Base-by-base conservation (phyloP, 1,140 invertebrate species). In the Carposina sasakii region DNA sequence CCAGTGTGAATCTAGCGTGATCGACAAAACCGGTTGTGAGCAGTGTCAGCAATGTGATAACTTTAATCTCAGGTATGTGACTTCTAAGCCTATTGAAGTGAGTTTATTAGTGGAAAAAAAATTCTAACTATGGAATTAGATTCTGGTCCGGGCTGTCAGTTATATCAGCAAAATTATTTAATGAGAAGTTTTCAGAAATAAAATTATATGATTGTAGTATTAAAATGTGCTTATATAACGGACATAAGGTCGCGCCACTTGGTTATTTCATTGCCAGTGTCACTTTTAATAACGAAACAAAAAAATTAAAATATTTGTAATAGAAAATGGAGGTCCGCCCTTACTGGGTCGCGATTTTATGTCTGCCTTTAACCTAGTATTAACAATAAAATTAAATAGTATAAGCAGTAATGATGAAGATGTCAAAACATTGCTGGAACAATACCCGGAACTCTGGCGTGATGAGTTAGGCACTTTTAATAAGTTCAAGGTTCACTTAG, bases 271-370 rank as follows among this genome's bases (percentile, higher is more conserved):
- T 21, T 30, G 30, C 26, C 16, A 37, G 26, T 2, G 24, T 31
- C n/a, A 3, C 3, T 5, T 48, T 20, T 20, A 21, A 40, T 28
- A 33, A 41, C 21, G 20, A 8, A 17, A 28, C 15, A 22, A 10
- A 30, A 17, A 17, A 39, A 17, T 39, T 59, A 34, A 17, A 26
- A 20, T 48, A 44, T 55, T 58, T 31, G 54, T 72, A 23, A 51
- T 71, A 26, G 37, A 52, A 12, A 53, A 54, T 20, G 54, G 55
- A n/a, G 58, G 54, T n/a, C n/a, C n/a, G n/a, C n/a, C n/a, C n/a
- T n/a, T n/a, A n/a, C n/a, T n/a, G n/a, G n/a, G n/a, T n/a, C n/a
- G n/a, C n/a, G n/a, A n/a, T n/a, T n/a, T n/a, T n/a, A n/a, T n/a
- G n/a, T n/a, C n/a, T n/a, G n/a, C n/a, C n/a, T n/a, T n/a, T n/a